These are phyloP conservation scores for Hirundo rustica DNA, from an alignment of 2,797 vertebrate species.

Conservation along the genomic window DNA sequence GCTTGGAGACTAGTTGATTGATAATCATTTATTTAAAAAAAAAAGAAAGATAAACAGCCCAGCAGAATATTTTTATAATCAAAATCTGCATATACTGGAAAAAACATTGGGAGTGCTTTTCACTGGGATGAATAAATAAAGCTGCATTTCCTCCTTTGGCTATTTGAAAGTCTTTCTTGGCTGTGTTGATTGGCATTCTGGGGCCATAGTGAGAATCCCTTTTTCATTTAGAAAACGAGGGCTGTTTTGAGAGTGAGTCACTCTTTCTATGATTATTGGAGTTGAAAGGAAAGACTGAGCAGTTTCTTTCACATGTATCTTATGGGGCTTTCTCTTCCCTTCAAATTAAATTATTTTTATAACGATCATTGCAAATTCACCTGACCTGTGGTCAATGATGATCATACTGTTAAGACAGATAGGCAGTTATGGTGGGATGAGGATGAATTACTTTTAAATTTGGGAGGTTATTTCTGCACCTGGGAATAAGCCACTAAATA, in stretches of 20 bases:
- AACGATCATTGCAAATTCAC: neutral
- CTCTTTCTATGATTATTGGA: neutral
- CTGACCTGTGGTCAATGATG: conserved; percentile 11
- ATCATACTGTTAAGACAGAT: conserved; percentile 3
- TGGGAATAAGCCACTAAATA: conserved; percentile 46
- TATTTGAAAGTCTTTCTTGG: neutral
- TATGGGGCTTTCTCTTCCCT: neutral
- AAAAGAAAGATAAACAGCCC: neutral
- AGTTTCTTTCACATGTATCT: neutral
- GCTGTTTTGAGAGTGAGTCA: neutral
- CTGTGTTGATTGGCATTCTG: neutral
- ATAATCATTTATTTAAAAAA: neutral
- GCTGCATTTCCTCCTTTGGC: neutral
- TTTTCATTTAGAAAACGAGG: neutral
- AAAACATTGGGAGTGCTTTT: neutral
- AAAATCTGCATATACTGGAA: neutral
- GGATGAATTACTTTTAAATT: conserved; percentile 51
- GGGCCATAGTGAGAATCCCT: neutral
- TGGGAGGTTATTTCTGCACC: conserved; percentile 13
- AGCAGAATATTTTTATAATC: neutral
- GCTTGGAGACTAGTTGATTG: neutral
- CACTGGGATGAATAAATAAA: neutral
- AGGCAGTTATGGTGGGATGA: neutral
- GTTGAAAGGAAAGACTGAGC: neutral
- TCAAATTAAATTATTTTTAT: conserved; percentile 19